Percentiles rank a stretch among this genome's conserved stretches.
phyloP scores from a whole-genome alignment of 2,888 invertebrate species.

The Agriotes lineatus region DNA sequence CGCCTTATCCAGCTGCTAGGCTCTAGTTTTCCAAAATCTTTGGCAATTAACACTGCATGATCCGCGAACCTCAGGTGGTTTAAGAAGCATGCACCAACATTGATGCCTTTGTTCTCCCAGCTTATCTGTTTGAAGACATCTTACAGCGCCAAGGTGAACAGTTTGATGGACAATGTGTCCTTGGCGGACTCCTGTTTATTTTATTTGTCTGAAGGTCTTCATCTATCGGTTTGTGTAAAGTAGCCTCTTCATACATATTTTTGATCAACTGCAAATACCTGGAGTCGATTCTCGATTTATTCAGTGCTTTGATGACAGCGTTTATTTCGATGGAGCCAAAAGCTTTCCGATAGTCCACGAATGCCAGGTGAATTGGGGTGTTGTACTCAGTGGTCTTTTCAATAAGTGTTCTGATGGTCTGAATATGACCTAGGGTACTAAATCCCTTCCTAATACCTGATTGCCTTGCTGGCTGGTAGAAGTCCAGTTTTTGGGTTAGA shows the following conservation, averaged over 20 bases:
- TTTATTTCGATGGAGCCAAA: not conserved
- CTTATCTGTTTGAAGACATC: too few relatives aligned
- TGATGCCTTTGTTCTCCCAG: too few relatives aligned
- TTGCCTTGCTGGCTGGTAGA: not conserved
- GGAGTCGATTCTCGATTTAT: not conserved
- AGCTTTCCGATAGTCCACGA: slow-evolving; percentile 1
- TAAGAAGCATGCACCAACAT: too few relatives aligned
- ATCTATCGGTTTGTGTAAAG: not conserved
- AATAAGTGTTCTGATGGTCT: not conserved
- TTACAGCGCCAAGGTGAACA: too few relatives aligned
- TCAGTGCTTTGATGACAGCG: not conserved
- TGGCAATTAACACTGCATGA: too few relatives aligned
- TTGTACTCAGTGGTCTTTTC: slow-evolving; percentile 7
- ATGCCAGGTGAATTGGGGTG: not conserved
- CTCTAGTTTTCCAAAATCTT: too few relatives aligned
- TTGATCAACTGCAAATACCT: not conserved
- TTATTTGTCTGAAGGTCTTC: slow-evolving; percentile 4
- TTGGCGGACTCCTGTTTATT: too few relatives aligned
- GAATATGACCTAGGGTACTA: not conserved
- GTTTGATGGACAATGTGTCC: too few relatives aligned
- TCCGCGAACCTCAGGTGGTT: too few relatives aligned
- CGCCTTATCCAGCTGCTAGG: too few relatives aligned
- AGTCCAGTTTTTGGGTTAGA: not conserved
- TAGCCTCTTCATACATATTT: not conserved
- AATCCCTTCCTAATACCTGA: not conserved